Conservation (phyloP, 2,797 vertebrate genomes). For the Serranus cabrilla region DNA sequence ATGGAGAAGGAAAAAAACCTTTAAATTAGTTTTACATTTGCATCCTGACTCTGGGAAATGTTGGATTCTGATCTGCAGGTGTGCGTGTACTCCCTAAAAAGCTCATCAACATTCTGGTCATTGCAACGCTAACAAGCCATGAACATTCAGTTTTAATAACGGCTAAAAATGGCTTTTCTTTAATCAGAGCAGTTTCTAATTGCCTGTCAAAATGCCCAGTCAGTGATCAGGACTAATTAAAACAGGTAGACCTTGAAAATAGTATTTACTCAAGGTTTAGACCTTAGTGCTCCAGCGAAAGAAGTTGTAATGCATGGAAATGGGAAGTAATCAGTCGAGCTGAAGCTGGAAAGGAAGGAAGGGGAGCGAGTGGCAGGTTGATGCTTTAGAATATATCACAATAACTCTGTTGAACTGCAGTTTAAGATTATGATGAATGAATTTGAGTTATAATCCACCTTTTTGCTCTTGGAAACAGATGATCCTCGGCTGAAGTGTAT, state of each 20-base stretch:
- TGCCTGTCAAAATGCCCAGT: conserved; percentile 59
- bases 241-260: conserved; percentile 65
- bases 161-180: conserved; percentile 43
- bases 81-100: conserved; percentile 2
- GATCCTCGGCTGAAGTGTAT: conserved; percentile 57
- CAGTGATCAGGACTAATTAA: conserved; percentile 70
- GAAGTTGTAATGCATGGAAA: conserved; percentile 42
- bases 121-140: conserved; percentile 45
- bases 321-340: conserved; percentile 23
- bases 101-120: conserved; percentile 62
- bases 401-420: neutral
- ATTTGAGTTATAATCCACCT: conserved; percentile 7
- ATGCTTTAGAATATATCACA: conserved; percentile 18
- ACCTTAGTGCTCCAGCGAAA: conserved; percentile 27
- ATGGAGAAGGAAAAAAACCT: neutral
- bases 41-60: conserved; percentile 12
- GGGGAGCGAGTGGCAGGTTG: neutral
- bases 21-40: neutral
- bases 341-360: conserved; percentile 3
- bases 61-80: conserved; percentile 32
- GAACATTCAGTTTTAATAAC: conserved; percentile 45
- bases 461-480: conserved; percentile 39
- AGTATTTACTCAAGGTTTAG: conserved; percentile 57
- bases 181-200: conserved; percentile 65
- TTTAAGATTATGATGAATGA: neutral